Evolutionary conservation across 2,113 vertebrate genomes (phyloP).

Genomic region (Plecotus auritus): DNA sequence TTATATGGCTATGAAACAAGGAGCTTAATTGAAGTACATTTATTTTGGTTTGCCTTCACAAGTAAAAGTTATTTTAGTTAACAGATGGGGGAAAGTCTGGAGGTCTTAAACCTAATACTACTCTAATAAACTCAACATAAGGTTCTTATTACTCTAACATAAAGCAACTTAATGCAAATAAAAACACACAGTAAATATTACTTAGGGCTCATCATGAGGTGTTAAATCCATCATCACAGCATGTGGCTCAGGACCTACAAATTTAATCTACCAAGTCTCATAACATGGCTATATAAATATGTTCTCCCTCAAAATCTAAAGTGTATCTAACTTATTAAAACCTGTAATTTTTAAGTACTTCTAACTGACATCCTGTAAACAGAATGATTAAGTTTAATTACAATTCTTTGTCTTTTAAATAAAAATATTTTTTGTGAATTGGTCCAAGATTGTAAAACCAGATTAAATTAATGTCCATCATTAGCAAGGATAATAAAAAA

Average conservation of each 20-base stretch:
- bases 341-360: conserved; percentile 19
- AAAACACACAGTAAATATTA: conserved; percentile 68
- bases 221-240: conserved; percentile 60
- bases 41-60: conserved; percentile 66
- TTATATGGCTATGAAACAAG: conserved; percentile 53
- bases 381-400: conserved; percentile 41
- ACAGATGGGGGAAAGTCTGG: conserved; percentile 76
- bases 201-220: conserved; percentile 58
- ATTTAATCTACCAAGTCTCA: conserved; percentile 39
- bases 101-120: conserved; percentile 77
- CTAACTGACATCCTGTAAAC: neutral
- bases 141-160: conserved; percentile 74
- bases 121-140: conserved; percentile 76
- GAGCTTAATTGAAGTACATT: conserved; percentile 76
- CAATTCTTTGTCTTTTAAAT: conserved; percentile 9
- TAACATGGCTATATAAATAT: conserved; percentile 20
- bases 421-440: neutral
- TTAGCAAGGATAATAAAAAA: neutral
- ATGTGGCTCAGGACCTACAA: conserved; percentile 32
- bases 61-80: conserved; percentile 72
- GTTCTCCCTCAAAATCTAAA: conserved; percentile 5
- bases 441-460: neutral
- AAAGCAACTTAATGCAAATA: conserved; percentile 69
- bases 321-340: conserved; percentile 36
- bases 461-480: neutral